A percentile compares a stretch with the other conserved stretches of the same genome.
Evolutionary conservation across 2,888 invertebrate species (phyloP).

Genomic region (Zygaena filipendulae): DNA sequence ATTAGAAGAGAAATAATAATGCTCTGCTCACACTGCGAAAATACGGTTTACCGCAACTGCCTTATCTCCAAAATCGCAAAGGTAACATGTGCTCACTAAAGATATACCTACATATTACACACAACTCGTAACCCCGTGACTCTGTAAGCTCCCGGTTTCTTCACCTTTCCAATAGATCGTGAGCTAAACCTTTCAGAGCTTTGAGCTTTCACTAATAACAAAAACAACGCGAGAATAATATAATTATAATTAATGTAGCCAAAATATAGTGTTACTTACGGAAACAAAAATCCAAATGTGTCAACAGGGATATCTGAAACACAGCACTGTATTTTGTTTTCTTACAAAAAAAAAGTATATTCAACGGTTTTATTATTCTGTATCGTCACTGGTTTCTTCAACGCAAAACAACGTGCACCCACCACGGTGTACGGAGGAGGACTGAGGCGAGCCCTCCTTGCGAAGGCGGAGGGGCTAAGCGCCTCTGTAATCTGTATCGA

Average conservation of each 20-base stretch:
- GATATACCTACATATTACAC: no score
- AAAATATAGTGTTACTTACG: no score
- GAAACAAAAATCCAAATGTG: constrained; percentile 44
- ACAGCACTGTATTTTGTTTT: constrained; percentile 52
- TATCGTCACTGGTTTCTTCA: constrained; percentile 25
- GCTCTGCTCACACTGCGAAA: no score
- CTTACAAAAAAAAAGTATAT: no score
- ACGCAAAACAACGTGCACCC: constrained; percentile 26
- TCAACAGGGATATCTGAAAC: constrained; percentile 27
- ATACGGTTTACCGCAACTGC: no score
- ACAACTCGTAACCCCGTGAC: no score
- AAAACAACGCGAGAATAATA: no score
- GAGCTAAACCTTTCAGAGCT: constrained; percentile 25
- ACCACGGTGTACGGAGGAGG: constrained; percentile 37
- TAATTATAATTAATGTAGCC: no score
- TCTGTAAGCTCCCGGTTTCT: constrained; percentile 26
- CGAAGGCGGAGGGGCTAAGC: constrained; percentile 46
- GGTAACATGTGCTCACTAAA: no score
- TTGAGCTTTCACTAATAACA: constrained; percentile 31
- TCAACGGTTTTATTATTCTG: constrained; percentile 32
- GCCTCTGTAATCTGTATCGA: constrained; percentile 27
- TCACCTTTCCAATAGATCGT: constrained; percentile 29
- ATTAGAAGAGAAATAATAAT: no score
- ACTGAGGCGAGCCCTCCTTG: constrained; percentile 45
- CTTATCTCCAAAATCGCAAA: no score